Conservation (phyloP, 2,113 vertebrate species). For the Microtus montanus region DNA sequence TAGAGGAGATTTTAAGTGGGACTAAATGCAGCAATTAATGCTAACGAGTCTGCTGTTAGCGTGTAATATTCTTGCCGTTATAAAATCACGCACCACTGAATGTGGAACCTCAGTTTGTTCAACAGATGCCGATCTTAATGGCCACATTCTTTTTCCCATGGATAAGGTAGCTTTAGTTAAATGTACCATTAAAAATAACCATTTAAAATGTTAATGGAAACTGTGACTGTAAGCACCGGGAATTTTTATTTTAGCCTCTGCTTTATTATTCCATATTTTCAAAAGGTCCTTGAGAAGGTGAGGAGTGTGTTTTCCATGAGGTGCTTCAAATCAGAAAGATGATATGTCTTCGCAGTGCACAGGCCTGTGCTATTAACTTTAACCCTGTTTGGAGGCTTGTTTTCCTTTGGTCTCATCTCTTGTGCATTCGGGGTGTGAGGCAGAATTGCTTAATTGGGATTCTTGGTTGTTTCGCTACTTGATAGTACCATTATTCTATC, state of each 20-base stretch:
- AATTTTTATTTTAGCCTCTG: conserved; percentile 65
- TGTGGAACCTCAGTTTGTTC: conserved; percentile 81
- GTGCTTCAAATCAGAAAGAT: neutral
- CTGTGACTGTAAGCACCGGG: conserved; percentile 47
- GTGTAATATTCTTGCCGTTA: conserved; percentile 75
- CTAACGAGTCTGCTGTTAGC: conserved; percentile 82
- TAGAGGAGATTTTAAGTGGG: conserved; percentile 71
- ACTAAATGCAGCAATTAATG: conserved; percentile 80
- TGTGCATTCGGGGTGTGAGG: neutral
- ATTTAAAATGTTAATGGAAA: conserved; percentile 83
- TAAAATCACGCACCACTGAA: conserved; percentile 72
- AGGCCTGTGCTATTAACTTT: neutral
- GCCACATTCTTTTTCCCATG: conserved; percentile 81
- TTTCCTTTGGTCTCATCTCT: conserved; percentile 21
- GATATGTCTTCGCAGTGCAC: neutral
- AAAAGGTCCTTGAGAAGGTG: conserved; percentile 10
- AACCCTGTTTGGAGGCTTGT: neutral
- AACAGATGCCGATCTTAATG: conserved; percentile 81
- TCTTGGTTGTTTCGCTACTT: neutral
- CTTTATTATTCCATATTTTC: conserved; percentile 53
- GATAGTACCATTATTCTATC: neutral
- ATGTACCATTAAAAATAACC: conserved; percentile 85
- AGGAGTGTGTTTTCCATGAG: neutral
- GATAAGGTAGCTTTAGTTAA: conserved; percentile 84
- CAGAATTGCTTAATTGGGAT: neutral